Evolutionary conservation across 2,113 vertebrate species (phyloP).

Genomic region (Motacilla alba): DNA sequence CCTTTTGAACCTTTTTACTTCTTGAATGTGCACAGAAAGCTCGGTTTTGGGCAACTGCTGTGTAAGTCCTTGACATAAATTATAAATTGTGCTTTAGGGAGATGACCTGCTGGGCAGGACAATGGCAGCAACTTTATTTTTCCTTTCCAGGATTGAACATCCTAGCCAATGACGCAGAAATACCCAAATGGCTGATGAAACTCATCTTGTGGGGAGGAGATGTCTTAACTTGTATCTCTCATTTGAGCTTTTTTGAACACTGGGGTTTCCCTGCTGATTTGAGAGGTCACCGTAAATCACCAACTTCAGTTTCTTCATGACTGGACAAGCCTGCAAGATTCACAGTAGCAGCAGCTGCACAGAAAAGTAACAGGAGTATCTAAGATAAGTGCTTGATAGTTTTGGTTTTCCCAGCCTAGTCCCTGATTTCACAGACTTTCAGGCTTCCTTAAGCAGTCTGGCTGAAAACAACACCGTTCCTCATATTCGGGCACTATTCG

Average conservation of each 20-base stretch:
- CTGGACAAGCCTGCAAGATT: not conserved
- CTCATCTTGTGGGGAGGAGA: conserved; percentile 1
- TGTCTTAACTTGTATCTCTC: conserved; percentile 33
- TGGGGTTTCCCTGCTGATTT: conserved; percentile 13
- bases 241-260: not conserved
- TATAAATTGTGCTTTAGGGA: conserved; percentile 76
- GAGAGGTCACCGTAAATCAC: not conserved
- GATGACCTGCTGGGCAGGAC: conserved; percentile 69
- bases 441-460: not conserved
- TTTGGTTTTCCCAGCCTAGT: not conserved
- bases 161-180: conserved; percentile 5
- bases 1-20: conserved; percentile 21
- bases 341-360: not conserved
- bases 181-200: conserved; percentile 9
- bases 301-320: not conserved
- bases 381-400: not conserved
- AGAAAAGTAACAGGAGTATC: not conserved
- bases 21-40: not conserved
- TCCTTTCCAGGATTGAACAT: conserved; percentile 50
- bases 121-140: conserved; percentile 72
- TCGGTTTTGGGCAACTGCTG: not conserved
- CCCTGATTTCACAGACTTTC: not conserved
- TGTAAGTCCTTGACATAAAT: conserved; percentile 77
- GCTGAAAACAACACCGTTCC: not conserved
- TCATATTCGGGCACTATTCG: not conserved